Conservation (phyloP, 2,888 invertebrate genomes). For the Andrena flavipes region DNA sequence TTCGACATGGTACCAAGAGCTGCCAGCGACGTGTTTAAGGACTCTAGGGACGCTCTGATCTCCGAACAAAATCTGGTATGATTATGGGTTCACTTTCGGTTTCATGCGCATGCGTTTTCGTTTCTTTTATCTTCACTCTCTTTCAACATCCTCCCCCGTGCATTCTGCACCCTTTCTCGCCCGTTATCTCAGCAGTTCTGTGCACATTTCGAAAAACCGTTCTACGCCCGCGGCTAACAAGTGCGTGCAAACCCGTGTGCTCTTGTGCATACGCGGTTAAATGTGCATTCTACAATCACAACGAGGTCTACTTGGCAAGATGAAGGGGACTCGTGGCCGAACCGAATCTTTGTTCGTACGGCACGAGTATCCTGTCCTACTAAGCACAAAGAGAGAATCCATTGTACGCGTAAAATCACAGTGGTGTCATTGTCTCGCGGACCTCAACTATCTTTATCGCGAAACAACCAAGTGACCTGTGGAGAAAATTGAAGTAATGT, state of each 20-base stretch:
- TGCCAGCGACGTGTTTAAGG: conserved; percentile 84
- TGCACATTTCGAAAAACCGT: conserved; percentile 24
- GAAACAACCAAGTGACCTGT: background rate
- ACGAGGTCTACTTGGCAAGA: conserved; percentile 16
- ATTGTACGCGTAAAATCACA: conserved; percentile 14
- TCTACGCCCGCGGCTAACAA: conserved; percentile 19
- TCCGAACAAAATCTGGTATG: conserved; percentile 83
- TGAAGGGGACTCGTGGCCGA: conserved; percentile 15
- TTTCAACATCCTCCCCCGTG: conserved; percentile 28
- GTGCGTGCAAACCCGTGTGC: conserved; percentile 58
- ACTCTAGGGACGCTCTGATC: conserved; percentile 84
- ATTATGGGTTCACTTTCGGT: conserved; percentile 80
- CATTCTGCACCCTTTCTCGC: conserved; percentile 44
- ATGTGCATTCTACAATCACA: conserved; percentile 25
- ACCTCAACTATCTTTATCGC: background rate
- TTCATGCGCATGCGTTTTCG: conserved; percentile 78
- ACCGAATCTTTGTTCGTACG: conserved; percentile 16
- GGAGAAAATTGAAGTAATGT: background rate
- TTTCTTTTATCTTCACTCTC: conserved; percentile 18
- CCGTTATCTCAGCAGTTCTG: background rate
- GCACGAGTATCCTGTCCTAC: conserved; percentile 21
- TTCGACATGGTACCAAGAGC: conserved; percentile 84
- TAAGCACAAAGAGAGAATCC: conserved; percentile 20
- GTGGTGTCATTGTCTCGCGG: conserved; percentile 7
- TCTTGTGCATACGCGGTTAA: conserved; percentile 36